Conservation (phyloP, 2,888 invertebrate genomes). For the Acanthoscelides obtectus region DNA sequence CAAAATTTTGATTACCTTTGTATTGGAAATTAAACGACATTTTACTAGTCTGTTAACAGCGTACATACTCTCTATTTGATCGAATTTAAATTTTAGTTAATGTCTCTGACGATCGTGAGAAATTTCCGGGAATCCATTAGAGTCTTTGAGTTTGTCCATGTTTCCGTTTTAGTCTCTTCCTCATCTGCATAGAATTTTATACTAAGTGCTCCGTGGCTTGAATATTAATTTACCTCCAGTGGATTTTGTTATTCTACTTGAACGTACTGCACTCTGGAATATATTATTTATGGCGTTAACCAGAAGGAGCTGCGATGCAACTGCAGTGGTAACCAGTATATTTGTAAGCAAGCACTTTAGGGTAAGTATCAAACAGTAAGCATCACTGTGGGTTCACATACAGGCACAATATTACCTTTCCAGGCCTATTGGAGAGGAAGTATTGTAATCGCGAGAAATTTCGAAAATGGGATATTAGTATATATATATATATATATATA, state of each 20-base stretch:
- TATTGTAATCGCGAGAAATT: too few species aligned
- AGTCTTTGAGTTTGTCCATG: not conserved
- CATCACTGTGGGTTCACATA: too few species aligned
- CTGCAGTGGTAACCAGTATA: too few species aligned
- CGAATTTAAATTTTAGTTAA: not conserved
- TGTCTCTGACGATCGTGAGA: not conserved
- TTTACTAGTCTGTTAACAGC: too few species aligned
- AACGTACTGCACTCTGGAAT: not conserved
- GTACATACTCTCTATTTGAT: not conserved
- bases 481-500: too few species aligned
- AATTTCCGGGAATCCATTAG: not conserved
- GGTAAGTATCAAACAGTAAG: too few species aligned
- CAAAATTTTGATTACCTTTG: too few species aligned
- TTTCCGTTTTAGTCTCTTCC: not conserved
- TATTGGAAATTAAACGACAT: too few species aligned
- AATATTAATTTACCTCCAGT: not conserved
- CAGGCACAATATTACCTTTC: too few species aligned
- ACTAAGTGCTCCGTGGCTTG: not conserved
- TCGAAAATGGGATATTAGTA: too few species aligned
- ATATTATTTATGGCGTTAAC: not conserved
- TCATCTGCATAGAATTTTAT: not conserved
- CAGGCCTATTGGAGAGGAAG: too few species aligned
- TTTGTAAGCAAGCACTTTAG: too few species aligned
- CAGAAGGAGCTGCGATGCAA: not conserved
- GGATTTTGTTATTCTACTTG: not conserved